Evolutionary conservation across 2,113 vertebrate species (phyloP), one percentile per base, ranked within the genome.

Genomic region (Megaleporinus macrocephalus): DNA sequence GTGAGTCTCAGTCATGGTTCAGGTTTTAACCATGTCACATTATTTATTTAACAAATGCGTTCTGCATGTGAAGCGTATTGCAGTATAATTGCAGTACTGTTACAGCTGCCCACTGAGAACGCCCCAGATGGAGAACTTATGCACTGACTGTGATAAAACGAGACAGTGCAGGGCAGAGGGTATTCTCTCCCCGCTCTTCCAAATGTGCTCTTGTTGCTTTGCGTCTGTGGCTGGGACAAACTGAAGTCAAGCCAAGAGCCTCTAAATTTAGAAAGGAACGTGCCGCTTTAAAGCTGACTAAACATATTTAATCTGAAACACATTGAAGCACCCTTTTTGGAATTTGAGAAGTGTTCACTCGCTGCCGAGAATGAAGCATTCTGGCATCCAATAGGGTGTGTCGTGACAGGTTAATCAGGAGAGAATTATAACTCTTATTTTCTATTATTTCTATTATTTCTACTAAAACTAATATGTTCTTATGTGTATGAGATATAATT

Each of bases 191-290:
- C 29, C n/a, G 12, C 20, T 24, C 51, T 47, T 55, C 16, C 44
- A 66, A 78, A 70, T 29, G 36, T 62, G 55, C 70, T 59, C 70
- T 63, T 36, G 12, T 63, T 62, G 47, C 66, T 70, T 47, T 22
- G 36, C 33, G 24, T 74, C 70, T 66, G 55, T 41, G 22, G 44
- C 51, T 27, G 24, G 66, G 55, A 73, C 41, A 30, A 59, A 26
- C 29, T 72, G 76, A 73, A 82, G 62, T 69, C 44, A 18, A 14
- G 71, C 76, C 71, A 85, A 74, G n/a, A 55, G 62, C 26, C 47
- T 53, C 84, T 76, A 79, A 65, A 79, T 83, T 79, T 83, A 83
- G 81, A 83, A 77, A 62, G 65, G 66, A 83, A 83, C 62, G 65
- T 63, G 47, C 76, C 75, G 73, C 72, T 80, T 71, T 79, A 57